phyloP scores from a whole-genome alignment of 2,888 invertebrate species.

The Harpagoxenus sublaevis region DNA sequence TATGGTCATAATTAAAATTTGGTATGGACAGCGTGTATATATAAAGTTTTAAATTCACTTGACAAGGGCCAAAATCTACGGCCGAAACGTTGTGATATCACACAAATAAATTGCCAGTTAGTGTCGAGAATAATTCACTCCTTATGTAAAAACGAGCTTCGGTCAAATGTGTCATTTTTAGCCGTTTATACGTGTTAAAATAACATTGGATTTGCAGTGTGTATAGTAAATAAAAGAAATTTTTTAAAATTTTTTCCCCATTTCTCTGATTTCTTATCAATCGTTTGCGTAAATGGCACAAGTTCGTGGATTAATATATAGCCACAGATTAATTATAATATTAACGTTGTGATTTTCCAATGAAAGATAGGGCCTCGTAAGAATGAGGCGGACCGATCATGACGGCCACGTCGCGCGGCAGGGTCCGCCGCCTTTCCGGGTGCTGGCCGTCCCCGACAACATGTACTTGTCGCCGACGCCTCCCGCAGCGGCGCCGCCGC shows the following conservation, averaged over 20 bases:
- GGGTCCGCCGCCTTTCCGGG: constrained; percentile 79
- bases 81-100: too few species aligned
- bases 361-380: constrained; percentile 60
- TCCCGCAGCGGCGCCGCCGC: constrained; percentile 75
- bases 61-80: too few species aligned
- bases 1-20: too few species aligned
- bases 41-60: too few species aligned
- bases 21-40: too few species aligned
- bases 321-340: not conserved
- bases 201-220: too few species aligned
- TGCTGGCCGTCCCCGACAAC: constrained; percentile 77
- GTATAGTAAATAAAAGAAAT: not conserved
- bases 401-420: constrained; percentile 69
- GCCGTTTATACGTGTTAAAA: too few species aligned
- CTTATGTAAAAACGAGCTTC: too few species aligned
- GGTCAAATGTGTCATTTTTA: too few species aligned
- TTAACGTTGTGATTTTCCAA: not conserved
- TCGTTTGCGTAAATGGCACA: not conserved
- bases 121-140: too few species aligned
- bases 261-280: not conserved
- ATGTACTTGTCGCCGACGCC: constrained; percentile 71
- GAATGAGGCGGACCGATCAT: constrained; percentile 73
- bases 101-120: too few species aligned
- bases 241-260: not conserved
- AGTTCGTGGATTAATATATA: not conserved